Percentiles rank a stretch among this genome's conserved stretches.
phyloP scores from a whole-genome alignment of 1,140 invertebrate genomes.

The Cydia strobilella region DNA sequence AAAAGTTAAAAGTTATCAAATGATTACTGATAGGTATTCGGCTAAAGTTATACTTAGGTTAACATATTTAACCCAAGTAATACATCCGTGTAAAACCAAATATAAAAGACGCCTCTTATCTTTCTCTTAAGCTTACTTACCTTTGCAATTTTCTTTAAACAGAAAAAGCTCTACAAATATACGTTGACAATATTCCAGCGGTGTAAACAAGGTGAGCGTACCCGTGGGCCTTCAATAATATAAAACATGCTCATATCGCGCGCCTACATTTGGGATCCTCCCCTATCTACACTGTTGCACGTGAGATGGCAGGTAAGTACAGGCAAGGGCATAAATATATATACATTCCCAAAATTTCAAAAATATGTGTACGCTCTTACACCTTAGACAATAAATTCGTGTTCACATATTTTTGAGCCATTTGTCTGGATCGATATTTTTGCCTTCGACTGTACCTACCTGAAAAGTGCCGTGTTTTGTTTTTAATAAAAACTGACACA shows the following conservation, averaged over 20 bases:
- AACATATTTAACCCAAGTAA: no score
- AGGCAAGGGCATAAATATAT: no score
- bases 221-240: slow-evolving; percentile 69
- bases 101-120: neutral
- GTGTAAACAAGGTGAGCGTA: slow-evolving; percentile 65
- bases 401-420: no score
- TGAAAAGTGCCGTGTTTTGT: slow-evolving; percentile 28
- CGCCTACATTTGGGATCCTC: slow-evolving; percentile 53
- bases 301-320: neutral
- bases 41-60: no score
- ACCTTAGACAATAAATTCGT: no score
- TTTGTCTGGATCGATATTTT: no score
- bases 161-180: neutral
- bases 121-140: neutral
- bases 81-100: neutral
- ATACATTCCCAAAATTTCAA: no score
- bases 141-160: slow-evolving; percentile 14
- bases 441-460: no score
- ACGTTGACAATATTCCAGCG: slow-evolving; percentile 35
- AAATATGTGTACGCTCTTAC: no score
- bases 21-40: no score
- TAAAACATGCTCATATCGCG: slow-evolving; percentile 70
- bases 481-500: neutral
- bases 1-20: no score
- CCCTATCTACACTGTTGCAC: slow-evolving; percentile 44